Conservation (phyloP, 2,888 invertebrate species). For the Yponomeuta malinellus region DNA sequence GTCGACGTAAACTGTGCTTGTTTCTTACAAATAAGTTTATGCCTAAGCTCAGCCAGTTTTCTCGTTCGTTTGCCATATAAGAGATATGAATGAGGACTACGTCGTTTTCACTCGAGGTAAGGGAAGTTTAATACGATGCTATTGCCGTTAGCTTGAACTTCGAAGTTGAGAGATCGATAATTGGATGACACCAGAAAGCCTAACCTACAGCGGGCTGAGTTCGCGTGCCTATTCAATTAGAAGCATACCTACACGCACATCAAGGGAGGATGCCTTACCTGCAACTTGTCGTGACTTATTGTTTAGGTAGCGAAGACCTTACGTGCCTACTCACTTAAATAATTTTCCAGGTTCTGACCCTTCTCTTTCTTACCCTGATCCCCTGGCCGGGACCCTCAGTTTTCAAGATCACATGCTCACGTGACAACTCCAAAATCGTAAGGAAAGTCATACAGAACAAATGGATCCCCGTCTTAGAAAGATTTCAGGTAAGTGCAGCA, state of each 20-base stretch:
- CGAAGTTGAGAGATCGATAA: conserved; percentile 55
- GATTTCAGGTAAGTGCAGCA: conserved; percentile 78
- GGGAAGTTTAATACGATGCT: conserved; percentile 28
- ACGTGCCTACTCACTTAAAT: no score
- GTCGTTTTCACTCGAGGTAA: conserved; percentile 89
- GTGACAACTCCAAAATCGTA: conserved; percentile 92
- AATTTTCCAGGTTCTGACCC: conserved; percentile 81
- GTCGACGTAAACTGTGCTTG: not conserved
- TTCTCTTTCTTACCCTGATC: conserved; percentile 87
- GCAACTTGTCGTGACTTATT: no score
- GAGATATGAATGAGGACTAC: conserved; percentile 94
- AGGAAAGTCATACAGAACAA: conserved; percentile 92
- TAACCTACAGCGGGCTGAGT: conserved; percentile 39
- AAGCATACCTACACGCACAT: no score
- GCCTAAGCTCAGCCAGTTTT: conserved; percentile 34
- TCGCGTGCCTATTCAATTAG: not conserved
- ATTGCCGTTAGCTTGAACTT: conserved; percentile 25
- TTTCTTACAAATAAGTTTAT: conserved; percentile 1
- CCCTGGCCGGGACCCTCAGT: conserved; percentile 92
- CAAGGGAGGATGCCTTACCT: no score
- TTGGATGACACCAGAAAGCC: conserved; percentile 54
- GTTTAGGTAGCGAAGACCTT: no score
- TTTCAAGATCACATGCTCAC: conserved; percentile 90
- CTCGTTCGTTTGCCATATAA: conserved; percentile 55
- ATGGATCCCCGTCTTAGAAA: conserved; percentile 92